These are phyloP conservation scores for Sphaerophoria rueppellii DNA, from an alignment of 2,888 invertebrate species.

Conservation along the genomic window DNA sequence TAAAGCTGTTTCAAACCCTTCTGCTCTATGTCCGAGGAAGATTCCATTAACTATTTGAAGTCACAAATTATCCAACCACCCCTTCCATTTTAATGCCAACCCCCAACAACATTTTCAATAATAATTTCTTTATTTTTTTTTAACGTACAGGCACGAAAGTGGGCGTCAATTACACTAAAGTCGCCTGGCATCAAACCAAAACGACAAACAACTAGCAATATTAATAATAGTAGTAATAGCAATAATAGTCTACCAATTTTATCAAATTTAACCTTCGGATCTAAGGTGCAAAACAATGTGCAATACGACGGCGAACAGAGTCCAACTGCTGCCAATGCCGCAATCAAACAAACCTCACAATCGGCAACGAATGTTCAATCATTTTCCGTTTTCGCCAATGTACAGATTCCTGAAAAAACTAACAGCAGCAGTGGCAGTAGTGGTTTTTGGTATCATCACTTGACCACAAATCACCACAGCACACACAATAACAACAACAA, in stretches of 20 bases:
- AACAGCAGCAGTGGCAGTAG: slow-evolving; percentile 76
- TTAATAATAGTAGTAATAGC: slow-evolving; percentile 77
- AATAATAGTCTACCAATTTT: slow-evolving; percentile 74
- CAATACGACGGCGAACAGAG: slow-evolving; percentile 76
- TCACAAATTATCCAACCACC: too few species aligned
- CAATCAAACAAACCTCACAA: slow-evolving; percentile 66
- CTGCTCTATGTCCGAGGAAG: too few species aligned
- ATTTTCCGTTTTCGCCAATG: slow-evolving; percentile 80
- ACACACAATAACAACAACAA: slow-evolving; percentile 9
- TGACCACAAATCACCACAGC: slow-evolving; percentile 7
- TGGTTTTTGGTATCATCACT: slow-evolving; percentile 66
- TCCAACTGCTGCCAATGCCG: slow-evolving; percentile 74
- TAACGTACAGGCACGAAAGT: slow-evolving; percentile 87
- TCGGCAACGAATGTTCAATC: slow-evolving; percentile 74
- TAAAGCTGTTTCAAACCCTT: too few species aligned
- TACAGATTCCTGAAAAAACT: slow-evolving; percentile 79
- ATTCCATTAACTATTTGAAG: too few species aligned
- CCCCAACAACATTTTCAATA: background rate
- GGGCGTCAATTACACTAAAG: slow-evolving; percentile 93
- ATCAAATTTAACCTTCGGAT: slow-evolving; percentile 75
- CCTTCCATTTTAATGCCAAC: slow-evolving; percentile 2
- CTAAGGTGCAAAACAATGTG: slow-evolving; percentile 70
- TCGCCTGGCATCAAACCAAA: slow-evolving; percentile 93
- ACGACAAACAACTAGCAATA: slow-evolving; percentile 81
- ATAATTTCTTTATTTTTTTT: slow-evolving; percentile 45